Percentiles rank a stretch among this genome's conserved stretches.
phyloP scores from a whole-genome alignment of 1,140 invertebrate species.

The Drosophila gunungcola region DNA sequence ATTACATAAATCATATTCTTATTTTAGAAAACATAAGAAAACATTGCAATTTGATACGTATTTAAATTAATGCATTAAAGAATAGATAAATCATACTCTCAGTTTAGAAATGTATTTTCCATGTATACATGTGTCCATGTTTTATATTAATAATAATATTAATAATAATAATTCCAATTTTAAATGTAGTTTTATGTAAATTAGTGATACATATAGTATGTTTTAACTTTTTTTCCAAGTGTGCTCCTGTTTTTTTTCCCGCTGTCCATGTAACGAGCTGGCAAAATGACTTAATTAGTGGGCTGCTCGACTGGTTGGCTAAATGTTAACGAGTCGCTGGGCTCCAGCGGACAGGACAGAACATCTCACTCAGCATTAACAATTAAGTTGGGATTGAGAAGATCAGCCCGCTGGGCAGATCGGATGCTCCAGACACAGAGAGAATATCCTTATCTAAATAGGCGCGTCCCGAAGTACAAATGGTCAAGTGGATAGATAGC shows the following conservation, averaged over 20 bases:
- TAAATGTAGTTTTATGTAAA: too few relatives aligned
- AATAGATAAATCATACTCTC: too few relatives aligned
- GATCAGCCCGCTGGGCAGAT: conserved; percentile 21
- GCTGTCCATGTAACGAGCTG: conserved; percentile 66
- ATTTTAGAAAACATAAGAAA: too few relatives aligned
- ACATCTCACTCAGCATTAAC: conserved; percentile 60
- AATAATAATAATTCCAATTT: too few relatives aligned
- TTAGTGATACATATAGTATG: too few relatives aligned
- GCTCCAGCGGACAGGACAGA: conserved; percentile 41
- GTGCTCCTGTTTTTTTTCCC: conserved; percentile 18
- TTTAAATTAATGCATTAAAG: too few relatives aligned
- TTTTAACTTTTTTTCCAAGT: conserved; percentile 4
- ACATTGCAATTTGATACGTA: too few relatives aligned
- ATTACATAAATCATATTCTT: too few relatives aligned
- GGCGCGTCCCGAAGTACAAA: conserved; percentile 80
- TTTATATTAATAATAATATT: too few relatives aligned
- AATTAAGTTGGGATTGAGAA: conserved; percentile 34
- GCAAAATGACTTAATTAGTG: conserved; percentile 81
- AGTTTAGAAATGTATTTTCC: too few relatives aligned
- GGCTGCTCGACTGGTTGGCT: conserved; percentile 27
- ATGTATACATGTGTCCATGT: too few relatives aligned
- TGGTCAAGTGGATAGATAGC: conserved; percentile 72
- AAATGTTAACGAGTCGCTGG: conserved; percentile 51
- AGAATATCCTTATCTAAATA: conserved; percentile 69
- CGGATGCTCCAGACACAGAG: conserved; percentile 1